Evolutionary conservation across 2,888 invertebrate genomes (phyloP).

Genomic region (Geophilus truncorum): DNA sequence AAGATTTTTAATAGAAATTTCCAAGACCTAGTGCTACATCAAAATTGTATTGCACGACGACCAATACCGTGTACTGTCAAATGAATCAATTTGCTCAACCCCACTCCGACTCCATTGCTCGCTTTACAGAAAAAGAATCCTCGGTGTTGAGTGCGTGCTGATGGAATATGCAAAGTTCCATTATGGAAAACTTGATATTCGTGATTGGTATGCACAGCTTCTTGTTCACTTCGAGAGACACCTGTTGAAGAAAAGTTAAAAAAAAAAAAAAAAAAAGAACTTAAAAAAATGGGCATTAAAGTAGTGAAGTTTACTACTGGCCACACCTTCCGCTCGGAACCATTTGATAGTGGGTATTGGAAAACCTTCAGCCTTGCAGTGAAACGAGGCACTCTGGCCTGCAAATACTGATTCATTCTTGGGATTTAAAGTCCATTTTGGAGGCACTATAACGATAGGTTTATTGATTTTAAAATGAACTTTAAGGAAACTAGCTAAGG

Average conservation of each 20-base stretch:
- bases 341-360: constrained; percentile 90
- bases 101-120: constrained; percentile 91
- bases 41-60: background rate
- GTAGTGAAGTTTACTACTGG: background rate
- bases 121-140: constrained; percentile 94
- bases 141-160: constrained; percentile 56
- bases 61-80: constrained; percentile 83
- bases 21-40: background rate
- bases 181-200: constrained; percentile 46
- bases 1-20: background rate
- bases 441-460: constrained; percentile 64
- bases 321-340: constrained; percentile 87
- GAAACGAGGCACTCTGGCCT: constrained; percentile 86
- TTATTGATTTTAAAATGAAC: background rate
- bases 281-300: background rate
- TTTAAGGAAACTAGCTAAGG: background rate
- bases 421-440: constrained; percentile 91
- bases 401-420: constrained; percentile 93
- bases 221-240: constrained; percentile 3
- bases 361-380: constrained; percentile 94
- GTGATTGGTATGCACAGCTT: constrained; percentile 14
- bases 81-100: constrained; percentile 85
- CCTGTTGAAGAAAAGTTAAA: background rate
- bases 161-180: constrained; percentile 75
- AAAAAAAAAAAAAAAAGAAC: background rate